These are phyloP conservation scores for Mythimna pallens DNA, from an alignment of 2,888 invertebrate species.

Conservation along the genomic window DNA sequence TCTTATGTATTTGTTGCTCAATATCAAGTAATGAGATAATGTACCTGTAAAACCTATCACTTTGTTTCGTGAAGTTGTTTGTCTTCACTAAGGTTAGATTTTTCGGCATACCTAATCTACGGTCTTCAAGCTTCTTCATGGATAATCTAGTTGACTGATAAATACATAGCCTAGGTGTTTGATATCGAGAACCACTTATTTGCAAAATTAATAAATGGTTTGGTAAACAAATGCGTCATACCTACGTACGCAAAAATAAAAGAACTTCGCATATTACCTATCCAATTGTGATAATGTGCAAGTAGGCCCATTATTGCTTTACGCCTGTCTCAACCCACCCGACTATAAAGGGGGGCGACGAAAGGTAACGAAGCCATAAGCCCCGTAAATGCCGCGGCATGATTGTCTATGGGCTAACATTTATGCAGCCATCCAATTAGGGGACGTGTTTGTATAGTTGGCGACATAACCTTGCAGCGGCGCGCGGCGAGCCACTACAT, in stretches of 20 bases:
- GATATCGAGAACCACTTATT: not conserved
- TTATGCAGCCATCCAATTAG: constrained; percentile 84
- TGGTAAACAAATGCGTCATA: not conserved
- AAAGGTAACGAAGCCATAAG: constrained; percentile 78
- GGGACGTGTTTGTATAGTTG: constrained; percentile 67
- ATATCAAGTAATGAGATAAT: no score
- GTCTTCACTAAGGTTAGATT: no score
- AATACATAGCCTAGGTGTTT: not conserved
- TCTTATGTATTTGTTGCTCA: no score
- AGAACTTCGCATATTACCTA: not conserved
- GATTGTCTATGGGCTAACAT: constrained; percentile 84
- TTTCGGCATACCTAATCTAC: no score
- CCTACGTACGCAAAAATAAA: constrained; percentile 7
- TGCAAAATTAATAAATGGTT: not conserved
- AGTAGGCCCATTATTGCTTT: constrained; percentile 42
- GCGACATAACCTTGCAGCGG: constrained; percentile 62
- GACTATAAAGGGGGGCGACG: constrained; percentile 71
- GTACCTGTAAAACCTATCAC: no score
- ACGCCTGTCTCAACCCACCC: constrained; percentile 18
- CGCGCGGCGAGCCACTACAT: constrained; percentile 19
- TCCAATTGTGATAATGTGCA: constrained; percentile 17
- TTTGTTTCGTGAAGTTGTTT: no score
- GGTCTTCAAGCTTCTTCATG: no score
- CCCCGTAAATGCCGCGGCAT: constrained; percentile 81
- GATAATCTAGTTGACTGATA: no score